Base-by-base conservation (phyloP, 2,888 invertebrate genomes). In the Ophion costatus region DNA sequence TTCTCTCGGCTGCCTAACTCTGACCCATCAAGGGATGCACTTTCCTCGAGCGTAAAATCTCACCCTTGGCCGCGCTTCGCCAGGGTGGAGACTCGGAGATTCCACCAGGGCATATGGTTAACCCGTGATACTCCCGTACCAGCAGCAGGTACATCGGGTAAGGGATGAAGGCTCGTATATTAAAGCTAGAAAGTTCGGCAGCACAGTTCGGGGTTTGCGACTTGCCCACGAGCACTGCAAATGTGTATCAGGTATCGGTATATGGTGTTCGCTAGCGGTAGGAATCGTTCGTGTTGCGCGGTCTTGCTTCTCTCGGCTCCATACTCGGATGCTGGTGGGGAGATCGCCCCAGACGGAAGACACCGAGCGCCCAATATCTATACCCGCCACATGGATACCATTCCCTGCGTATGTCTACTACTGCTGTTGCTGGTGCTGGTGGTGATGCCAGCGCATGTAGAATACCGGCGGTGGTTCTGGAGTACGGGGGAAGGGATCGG, bases 401-500 rank as follows among this genome's bases (percentile, higher is more conserved):
- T 38, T 38, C 38, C 38, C 38, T 38, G 1, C 9, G 38, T 17
- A 51, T 17, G 14, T 51, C 51, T 51, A 5, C 5, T 51, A 17
- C 51, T 51, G 51, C 17, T 51, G 45, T 10, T 22, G n/a, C 22
- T 77, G 56, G 9, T 11, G 33, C 24, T 73, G 17, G 29, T 57
- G 67, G 64, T 70, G 61, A 78, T 74, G 69, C n/a, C 57, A 45
- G 74, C 57, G 17, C 70, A 45, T 74, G 80, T 51, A 56, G 79
- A 80, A 81, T 74, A 29, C 76, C 80, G 59, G 24, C 74, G 79
- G 66, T 76, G 76, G 69, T 85, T 51, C 79, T 67, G 56, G 82
- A 83, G 85, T 86, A 86, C 82, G 81, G 5, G 63, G 78, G 85
- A 83, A 86, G 75, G 66, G 80, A 85, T 84, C 86, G 76, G 86